These are phyloP conservation scores for Channallabes apus DNA, from an alignment of 2,797 vertebrate genomes.

Conservation along the genomic window DNA sequence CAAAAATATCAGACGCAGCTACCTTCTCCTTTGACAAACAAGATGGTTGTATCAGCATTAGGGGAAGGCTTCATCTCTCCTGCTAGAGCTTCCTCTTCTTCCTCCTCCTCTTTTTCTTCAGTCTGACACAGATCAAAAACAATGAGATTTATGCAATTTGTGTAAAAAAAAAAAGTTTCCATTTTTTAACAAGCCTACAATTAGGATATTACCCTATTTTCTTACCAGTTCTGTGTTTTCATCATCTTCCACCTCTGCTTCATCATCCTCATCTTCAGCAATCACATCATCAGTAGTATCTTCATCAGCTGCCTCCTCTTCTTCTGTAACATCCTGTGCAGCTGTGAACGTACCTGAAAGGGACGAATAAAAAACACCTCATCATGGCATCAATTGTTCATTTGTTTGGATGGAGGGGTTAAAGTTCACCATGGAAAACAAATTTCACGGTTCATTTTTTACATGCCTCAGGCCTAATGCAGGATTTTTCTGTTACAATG, in stretches of 20 bases:
- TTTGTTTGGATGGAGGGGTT: no score
- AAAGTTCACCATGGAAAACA: background rate
- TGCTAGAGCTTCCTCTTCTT: constrained; percentile 76
- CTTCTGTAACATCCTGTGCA: constrained; percentile 92
- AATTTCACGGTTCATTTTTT: background rate
- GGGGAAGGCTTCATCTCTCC: constrained; percentile 96
- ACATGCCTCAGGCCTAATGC: background rate
- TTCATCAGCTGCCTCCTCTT: constrained; percentile 91
- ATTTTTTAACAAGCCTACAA: background rate
- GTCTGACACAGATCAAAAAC: constrained; percentile 67
- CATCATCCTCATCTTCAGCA: constrained; percentile 95
- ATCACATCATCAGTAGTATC: constrained; percentile 86
- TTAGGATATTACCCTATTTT: constrained; percentile 18
- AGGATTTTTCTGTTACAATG: background rate
- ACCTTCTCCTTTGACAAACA: constrained; percentile 98
- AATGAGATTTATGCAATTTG: background rate
- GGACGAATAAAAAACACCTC: constrained; percentile 23
- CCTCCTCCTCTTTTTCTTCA: constrained; percentile 94
- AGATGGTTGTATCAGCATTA: constrained; percentile 93
- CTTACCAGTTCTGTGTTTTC: constrained; percentile 91
- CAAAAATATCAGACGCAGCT: constrained; percentile 7
- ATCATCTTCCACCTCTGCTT: constrained; percentile 96
- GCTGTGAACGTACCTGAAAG: constrained; percentile 69
- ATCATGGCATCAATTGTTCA: background rate
- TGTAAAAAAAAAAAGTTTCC: no score